phyloP scores from a whole-genome alignment of 2,888 invertebrate genomes.

The Diplazon laetatorius region DNA sequence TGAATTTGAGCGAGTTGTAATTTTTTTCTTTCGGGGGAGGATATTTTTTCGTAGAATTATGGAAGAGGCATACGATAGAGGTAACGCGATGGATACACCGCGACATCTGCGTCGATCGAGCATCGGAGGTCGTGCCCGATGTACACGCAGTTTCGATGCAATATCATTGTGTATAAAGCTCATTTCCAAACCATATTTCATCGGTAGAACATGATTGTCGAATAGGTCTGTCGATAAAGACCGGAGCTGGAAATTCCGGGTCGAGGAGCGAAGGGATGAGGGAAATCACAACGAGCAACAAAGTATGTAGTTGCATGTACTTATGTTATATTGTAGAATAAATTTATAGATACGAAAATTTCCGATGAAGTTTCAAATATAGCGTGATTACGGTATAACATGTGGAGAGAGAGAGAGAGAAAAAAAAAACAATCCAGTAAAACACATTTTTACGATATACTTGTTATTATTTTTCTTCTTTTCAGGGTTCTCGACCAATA shows the following conservation, averaged over 20 bases:
- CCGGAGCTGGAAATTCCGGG: slow-evolving; percentile 11
- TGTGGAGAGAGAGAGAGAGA: too few species aligned
- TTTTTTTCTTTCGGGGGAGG: neutral
- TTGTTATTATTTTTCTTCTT: neutral
- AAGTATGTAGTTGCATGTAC: slow-evolving; percentile 15
- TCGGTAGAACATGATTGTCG: slow-evolving; percentile 27
- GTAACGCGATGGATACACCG: too few species aligned
- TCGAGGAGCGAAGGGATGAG: too few species aligned
- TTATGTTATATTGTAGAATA: slow-evolving; percentile 13
- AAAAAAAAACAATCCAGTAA: slow-evolving; percentile 41
- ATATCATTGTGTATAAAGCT: neutral
- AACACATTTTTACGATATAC: slow-evolving; percentile 32
- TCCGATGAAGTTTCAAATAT: slow-evolving; percentile 31
- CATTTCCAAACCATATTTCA: slow-evolving; percentile 23
- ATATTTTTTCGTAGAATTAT: neutral
- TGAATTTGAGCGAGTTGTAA: too few species aligned
- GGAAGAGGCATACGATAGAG: too few species aligned
- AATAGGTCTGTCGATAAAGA: slow-evolving; percentile 24
- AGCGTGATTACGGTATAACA: slow-evolving; percentile 23
- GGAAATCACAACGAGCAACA: neutral
- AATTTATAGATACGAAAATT: slow-evolving; percentile 36
- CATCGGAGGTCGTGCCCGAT: neutral
- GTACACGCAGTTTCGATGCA: neutral
- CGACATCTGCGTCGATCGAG: neutral
- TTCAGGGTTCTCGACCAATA: neutral